These are phyloP conservation scores for Adelosebastes latens DNA, from an alignment of 2,797 vertebrate species.

Conservation along the genomic window DNA sequence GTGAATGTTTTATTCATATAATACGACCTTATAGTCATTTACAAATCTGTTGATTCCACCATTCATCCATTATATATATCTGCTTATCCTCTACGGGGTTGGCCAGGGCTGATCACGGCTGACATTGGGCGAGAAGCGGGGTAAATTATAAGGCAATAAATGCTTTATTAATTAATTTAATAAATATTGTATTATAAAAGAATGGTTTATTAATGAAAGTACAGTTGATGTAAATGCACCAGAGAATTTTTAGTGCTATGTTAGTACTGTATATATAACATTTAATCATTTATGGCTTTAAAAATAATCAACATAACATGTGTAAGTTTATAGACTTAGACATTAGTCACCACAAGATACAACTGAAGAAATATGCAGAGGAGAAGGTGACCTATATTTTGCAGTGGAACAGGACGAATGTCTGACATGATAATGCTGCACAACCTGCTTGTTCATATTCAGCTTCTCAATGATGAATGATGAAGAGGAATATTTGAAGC, in stretches of 20 bases:
- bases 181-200: background rate
- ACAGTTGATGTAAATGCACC: background rate
- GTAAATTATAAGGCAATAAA: background rate
- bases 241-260: background rate
- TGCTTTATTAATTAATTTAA: background rate
- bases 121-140: background rate
- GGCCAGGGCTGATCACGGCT: background rate
- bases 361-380: background rate
- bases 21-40: background rate
- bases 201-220: constrained; percentile 3
- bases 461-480: background rate
- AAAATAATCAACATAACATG: background rate
- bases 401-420: background rate
- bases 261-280: background rate
- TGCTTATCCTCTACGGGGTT: background rate
- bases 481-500: constrained; percentile 8
- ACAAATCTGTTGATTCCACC: background rate
- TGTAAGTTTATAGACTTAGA: background rate
- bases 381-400: background rate
- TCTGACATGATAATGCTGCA: constrained; percentile 4
- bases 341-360: background rate
- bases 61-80: background rate
- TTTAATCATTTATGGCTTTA: background rate
- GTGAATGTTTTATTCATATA: background rate
- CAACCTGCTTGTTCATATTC: background rate